These are phyloP conservation scores for Penaeus chinensis DNA, from an alignment of 1,140 invertebrate genomes.

Conservation along the genomic window DNA sequence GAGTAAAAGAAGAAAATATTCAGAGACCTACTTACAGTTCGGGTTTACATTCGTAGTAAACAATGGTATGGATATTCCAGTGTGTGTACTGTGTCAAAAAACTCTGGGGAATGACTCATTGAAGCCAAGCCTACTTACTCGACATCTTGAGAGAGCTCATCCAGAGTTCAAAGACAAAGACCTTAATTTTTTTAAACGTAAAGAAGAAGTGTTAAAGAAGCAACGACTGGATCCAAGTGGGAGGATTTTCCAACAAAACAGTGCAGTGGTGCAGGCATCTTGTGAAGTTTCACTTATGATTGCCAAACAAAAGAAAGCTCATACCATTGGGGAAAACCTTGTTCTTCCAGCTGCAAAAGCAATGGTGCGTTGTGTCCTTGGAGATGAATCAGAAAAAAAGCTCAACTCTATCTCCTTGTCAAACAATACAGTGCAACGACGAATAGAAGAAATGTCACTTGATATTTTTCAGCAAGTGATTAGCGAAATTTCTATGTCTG, in stretches of 20 bases:
- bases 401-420: conserved; percentile 28
- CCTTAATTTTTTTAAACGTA: conserved; percentile 5
- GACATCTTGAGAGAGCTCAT: conserved; percentile 28
- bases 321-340: conserved; percentile 28
- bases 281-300: conserved; percentile 36
- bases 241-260: conserved; percentile 29
- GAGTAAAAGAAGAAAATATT: conserved; percentile 12
- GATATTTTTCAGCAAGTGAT: conserved; percentile 36
- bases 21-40: conserved; percentile 25
- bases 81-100: conserved; percentile 8
- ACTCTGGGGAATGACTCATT: not conserved
- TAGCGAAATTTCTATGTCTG: conserved; percentile 31
- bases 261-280: conserved; percentile 23
- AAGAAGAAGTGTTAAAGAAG: conserved; percentile 18
- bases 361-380: conserved; percentile 27
- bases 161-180: conserved; percentile 22
- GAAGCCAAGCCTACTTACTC: conserved; percentile 11
- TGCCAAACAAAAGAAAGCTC: conserved; percentile 38
- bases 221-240: conserved; percentile 33
- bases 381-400: conserved; percentile 26
- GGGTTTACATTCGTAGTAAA: conserved; percentile 2
- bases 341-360: conserved; percentile 29
- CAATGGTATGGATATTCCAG: not conserved
- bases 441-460: conserved; percentile 22
- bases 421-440: conserved; percentile 33